Evolutionary conservation across 2,888 invertebrate species (phyloP).

Genomic region (Lasius fuliginosus): DNA sequence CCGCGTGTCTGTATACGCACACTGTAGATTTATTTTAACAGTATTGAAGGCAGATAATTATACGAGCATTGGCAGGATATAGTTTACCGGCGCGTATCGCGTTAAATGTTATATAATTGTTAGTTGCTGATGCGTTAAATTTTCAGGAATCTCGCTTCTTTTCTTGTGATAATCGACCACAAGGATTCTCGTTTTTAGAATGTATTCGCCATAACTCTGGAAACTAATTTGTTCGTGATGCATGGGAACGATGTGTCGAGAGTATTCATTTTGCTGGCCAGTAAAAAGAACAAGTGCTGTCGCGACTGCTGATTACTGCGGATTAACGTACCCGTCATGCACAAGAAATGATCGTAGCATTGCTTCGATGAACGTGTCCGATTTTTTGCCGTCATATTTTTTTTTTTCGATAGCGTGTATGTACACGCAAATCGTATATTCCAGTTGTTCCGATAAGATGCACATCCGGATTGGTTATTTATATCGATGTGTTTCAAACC

Average conservation of each 20-base stretch:
- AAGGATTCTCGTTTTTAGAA: not conserved
- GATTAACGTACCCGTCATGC: constrained; percentile 60
- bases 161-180: not conserved
- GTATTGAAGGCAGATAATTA: constrained; percentile 18
- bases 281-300: constrained; percentile 50
- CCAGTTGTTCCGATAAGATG: not conserved
- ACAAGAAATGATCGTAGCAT: constrained; percentile 36
- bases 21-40: constrained; percentile 11
- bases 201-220: not conserved
- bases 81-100: not conserved
- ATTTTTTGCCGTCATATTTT: constrained; percentile 15
- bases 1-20: not conserved
- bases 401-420: not conserved
- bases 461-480: not conserved
- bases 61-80: not conserved
- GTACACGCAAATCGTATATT: not conserved
- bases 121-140: not conserved
- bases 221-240: not conserved
- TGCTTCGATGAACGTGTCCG: not conserved
- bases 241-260: constrained; percentile 43
- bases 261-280: constrained; percentile 58
- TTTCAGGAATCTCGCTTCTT: not conserved
- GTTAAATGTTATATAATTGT: constrained; percentile 41
- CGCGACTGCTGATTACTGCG: constrained; percentile 57
- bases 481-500: not conserved